These are phyloP conservation scores for Alitta virens DNA, from an alignment of 2,888 invertebrate species.

Conservation along the genomic window DNA sequence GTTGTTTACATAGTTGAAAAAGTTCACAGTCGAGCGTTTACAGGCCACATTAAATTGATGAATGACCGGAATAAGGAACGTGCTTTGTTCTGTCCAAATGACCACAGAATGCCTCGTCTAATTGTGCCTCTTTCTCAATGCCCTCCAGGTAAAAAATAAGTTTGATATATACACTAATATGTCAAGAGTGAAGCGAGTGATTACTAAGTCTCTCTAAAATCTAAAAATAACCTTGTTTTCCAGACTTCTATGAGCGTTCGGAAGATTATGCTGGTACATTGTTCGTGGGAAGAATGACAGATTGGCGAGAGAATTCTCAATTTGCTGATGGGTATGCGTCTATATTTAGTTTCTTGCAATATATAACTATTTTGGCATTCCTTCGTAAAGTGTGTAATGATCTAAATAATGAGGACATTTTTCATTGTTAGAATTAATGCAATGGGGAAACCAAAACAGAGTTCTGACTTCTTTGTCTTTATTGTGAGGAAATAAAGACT, in stretches of 20 bases:
- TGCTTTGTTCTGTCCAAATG: constrained; percentile 76
- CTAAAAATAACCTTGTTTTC: no score
- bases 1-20: constrained; percentile 76
- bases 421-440: no score
- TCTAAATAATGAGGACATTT: no score
- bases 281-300: constrained; percentile 71
- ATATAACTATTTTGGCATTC: no score
- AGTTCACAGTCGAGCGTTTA: constrained; percentile 71
- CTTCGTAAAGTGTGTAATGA: no score
- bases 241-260: constrained; percentile 62
- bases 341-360: no score
- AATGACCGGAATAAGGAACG: constrained; percentile 62
- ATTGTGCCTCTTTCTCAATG: constrained; percentile 69
- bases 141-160: constrained; percentile 57
- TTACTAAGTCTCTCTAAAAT: no score
- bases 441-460: no score
- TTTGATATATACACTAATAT: background rate
- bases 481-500: no score
- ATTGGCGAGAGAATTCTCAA: constrained; percentile 62
- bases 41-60: constrained; percentile 69
- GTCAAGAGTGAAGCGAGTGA: no score
- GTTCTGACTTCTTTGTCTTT: no score
- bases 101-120: constrained; percentile 75
- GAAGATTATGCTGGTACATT: constrained; percentile 61
- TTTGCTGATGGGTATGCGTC: constrained; percentile 41